A percentile compares a stretch with the other conserved stretches of the same genome.
Conservation (phyloP, 2,113 vertebrate species). For the Nesogale talazaci region DNA sequence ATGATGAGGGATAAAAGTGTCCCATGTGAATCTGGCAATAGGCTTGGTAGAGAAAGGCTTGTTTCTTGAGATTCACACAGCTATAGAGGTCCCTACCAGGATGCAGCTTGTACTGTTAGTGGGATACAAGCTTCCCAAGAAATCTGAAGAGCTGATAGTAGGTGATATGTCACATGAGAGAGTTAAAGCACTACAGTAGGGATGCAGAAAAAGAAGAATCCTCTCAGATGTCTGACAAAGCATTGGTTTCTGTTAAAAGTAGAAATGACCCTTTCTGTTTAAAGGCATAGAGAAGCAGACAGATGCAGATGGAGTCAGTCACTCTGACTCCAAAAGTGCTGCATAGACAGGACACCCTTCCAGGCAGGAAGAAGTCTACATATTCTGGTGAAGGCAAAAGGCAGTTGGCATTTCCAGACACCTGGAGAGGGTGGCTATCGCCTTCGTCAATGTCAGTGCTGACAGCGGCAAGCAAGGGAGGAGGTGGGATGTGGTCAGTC, state of each 20-base stretch:
- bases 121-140: too few relatives aligned
- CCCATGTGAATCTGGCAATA: too few relatives aligned
- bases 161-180: too few relatives aligned
- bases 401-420: not conserved
- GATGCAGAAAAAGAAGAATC: not conserved
- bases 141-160: too few relatives aligned
- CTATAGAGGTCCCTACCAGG: too few relatives aligned
- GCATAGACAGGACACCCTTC: not conserved
- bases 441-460: not conserved
- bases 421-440: too few relatives aligned
- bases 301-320: not conserved
- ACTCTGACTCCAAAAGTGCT: not conserved
- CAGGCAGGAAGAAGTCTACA: not conserved
- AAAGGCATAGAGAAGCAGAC: not conserved
- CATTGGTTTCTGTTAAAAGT: not conserved
- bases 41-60: too few relatives aligned
- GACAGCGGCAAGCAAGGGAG: not conserved
- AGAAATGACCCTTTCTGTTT: conserved; percentile 10
- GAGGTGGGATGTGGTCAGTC: not conserved
- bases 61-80: too few relatives aligned
- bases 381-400: not conserved
- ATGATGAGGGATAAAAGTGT: too few relatives aligned
- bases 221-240: not conserved
- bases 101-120: too few relatives aligned
- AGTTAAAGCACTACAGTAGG: not conserved